These are phyloP conservation scores for Archilochus colubris DNA, from an alignment of 2,113 vertebrate species.

Conservation along the genomic window DNA sequence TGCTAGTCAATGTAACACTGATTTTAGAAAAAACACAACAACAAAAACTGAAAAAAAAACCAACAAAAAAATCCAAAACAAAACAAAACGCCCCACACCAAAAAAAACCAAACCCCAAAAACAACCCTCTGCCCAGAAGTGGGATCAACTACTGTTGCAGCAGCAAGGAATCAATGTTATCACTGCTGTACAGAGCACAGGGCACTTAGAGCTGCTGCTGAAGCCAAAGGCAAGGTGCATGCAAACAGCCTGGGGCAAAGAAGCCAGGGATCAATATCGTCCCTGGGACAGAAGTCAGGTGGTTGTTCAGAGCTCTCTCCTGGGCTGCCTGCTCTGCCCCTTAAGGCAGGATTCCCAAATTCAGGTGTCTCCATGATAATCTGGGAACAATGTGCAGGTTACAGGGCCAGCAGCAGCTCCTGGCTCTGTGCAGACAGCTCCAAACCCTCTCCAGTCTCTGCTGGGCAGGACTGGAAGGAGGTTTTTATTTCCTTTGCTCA, in stretches of 20 bases:
- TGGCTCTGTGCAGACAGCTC: neutral
- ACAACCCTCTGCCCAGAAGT: neutral
- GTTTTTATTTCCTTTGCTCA: neutral
- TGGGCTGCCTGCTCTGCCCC: neutral
- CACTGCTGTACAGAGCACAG: neutral
- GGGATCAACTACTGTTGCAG: neutral
- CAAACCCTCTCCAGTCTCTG: neutral
- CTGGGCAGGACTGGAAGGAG: neutral
- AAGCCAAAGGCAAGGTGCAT: neutral
- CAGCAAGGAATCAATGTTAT: neutral
- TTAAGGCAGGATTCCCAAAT: neutral
- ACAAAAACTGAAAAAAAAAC: too few species aligned
- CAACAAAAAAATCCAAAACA: too few species aligned
- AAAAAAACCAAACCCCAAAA: too few species aligned
- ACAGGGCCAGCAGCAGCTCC: neutral
- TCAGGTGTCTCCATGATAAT: neutral
- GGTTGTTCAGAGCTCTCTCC: neutral
- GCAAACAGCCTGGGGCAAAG: neutral
- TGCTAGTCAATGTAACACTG: neutral
- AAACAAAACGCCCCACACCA: too few species aligned
- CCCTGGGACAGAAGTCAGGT: neutral
- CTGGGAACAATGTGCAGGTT: neutral
- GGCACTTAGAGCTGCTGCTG: neutral
- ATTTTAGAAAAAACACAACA: neutral
- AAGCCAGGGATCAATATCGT: neutral